phyloP scores from a whole-genome alignment of 53 echinoderm and acorn worm species.

The Stichopus horrens region DNA sequence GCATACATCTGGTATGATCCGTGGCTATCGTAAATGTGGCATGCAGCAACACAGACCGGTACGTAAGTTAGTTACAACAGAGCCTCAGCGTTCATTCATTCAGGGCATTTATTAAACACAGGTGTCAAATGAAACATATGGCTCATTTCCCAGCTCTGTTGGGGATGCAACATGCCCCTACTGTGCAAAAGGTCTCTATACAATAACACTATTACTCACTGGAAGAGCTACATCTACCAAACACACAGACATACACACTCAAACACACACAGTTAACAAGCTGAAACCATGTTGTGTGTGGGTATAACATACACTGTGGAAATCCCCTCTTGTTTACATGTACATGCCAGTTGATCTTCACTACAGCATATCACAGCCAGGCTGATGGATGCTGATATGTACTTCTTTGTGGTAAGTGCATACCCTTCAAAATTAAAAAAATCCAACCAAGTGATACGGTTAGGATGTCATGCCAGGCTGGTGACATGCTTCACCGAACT shows the following conservation, averaged over 20 bases:
- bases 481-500: conserved; percentile 16
- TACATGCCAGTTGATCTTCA: background rate
- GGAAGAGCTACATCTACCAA: background rate
- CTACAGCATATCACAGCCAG: background rate
- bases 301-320: background rate
- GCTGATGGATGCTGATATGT: background rate
- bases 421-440: conserved; percentile 29
- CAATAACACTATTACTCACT: background rate
- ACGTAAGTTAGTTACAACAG: background rate
- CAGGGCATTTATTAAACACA: background rate
- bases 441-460: background rate
- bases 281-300: background rate
- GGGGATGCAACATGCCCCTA: background rate
- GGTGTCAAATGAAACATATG: conserved; percentile 28
- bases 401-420: background rate
- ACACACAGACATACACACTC: conserved; percentile 1
- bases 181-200: background rate
- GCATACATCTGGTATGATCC: background rate
- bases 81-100: background rate
- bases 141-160: conserved; percentile 10
- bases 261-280: background rate
- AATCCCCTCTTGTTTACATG: background rate
- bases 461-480: conserved; percentile 9
- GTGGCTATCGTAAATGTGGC: conserved; percentile 43
- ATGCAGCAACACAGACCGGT: conserved; percentile 26